These are phyloP conservation scores for Sarcophaga caerulescens DNA, from an alignment of 2,888 invertebrate species.

Conservation along the genomic window DNA sequence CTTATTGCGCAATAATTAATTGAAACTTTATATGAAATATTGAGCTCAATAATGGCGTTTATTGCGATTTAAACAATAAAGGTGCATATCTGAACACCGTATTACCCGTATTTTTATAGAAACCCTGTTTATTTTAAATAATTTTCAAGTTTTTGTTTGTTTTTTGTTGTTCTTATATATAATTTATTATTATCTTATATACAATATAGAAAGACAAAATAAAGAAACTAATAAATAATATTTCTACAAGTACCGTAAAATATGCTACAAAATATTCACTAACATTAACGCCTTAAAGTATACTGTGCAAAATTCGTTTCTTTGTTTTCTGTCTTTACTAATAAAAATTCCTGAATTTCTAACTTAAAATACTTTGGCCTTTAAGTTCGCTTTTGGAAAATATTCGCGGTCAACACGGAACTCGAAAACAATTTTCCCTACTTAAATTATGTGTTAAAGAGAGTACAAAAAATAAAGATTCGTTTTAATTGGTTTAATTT, in stretches of 20 bases:
- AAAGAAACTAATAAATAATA: conserved; percentile 50
- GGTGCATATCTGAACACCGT: too few species aligned
- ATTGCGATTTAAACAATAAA: too few species aligned
- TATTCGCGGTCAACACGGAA: not conserved
- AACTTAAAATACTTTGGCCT: conserved; percentile 59
- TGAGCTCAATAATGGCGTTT: too few species aligned
- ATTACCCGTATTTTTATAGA: too few species aligned
- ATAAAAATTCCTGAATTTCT: conserved; percentile 39
- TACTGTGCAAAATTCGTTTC: not conserved
- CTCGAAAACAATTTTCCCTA: not conserved
- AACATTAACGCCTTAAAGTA: conserved; percentile 18
- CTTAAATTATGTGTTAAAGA: not conserved
- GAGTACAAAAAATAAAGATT: not conserved
- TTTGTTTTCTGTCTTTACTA: not conserved
- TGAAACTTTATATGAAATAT: too few species aligned
- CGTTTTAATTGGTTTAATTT: not conserved
- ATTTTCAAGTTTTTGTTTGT: not conserved
- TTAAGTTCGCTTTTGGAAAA: conserved; percentile 21
- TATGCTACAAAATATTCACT: conserved; percentile 26
- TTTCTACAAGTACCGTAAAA: conserved; percentile 35
- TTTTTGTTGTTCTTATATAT: conserved; percentile 5
- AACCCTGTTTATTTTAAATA: too few species aligned
- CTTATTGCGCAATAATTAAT: too few species aligned
- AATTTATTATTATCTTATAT: conserved; percentile 24
- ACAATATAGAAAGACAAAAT: not conserved